Conservation (phyloP, 2,797 vertebrate genomes). For the Pitangus sulphuratus region DNA sequence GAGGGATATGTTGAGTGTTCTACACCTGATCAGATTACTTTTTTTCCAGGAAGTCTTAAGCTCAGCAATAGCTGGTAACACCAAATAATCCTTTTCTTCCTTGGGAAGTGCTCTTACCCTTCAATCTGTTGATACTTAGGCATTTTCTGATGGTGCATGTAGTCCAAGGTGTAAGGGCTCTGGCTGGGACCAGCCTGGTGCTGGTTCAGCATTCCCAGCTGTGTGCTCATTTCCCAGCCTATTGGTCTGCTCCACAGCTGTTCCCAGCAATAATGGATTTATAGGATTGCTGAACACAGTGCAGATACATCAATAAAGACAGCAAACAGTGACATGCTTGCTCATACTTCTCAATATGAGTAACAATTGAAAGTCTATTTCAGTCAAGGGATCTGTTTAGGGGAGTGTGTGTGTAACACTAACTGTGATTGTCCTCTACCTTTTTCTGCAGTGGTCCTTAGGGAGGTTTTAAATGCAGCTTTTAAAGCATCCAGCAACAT, state of each 20-base stretch:
- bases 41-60: not conserved
- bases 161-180: not conserved
- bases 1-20: not conserved
- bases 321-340: not conserved
- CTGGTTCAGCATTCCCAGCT: not conserved
- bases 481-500: not conserved
- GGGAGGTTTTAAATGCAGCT: not conserved
- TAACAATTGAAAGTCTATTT: conserved; percentile 16
- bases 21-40: not conserved
- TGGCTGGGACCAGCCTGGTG: not conserved
- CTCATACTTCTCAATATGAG: not conserved
- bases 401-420: not conserved
- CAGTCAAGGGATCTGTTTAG: not conserved
- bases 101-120: not conserved
- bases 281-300: not conserved
- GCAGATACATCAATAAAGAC: not conserved
- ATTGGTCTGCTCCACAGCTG: not conserved
- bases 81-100: not conserved
- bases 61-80: not conserved
- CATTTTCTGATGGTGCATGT: not conserved
- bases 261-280: not conserved
- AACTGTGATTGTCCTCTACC: not conserved
- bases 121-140: not conserved
- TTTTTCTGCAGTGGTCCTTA: not conserved
- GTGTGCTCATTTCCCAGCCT: not conserved